Evolutionary conservation across 2,797 vertebrate genomes (phyloP).

Genomic region (Luscinia luscinia): DNA sequence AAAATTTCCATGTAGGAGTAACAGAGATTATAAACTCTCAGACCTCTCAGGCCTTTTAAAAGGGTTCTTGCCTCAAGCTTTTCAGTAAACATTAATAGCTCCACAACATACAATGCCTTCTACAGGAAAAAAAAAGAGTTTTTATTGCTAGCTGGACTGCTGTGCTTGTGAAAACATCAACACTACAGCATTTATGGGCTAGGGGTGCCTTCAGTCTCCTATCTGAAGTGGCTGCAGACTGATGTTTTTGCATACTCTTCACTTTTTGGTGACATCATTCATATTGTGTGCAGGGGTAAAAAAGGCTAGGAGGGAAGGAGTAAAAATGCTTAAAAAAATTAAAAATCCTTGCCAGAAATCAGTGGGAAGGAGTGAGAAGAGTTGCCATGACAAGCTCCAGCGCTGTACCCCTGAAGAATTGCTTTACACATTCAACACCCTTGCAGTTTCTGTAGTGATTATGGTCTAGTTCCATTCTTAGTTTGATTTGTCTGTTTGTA

Average conservation of each 20-base stretch:
- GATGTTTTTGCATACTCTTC: not conserved
- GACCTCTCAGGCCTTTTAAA: not conserved
- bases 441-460: constrained; percentile 43
- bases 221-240: not conserved
- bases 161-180: not conserved
- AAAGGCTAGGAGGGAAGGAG: constrained; percentile 44
- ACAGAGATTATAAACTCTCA: not conserved
- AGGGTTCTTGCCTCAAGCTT: not conserved
- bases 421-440: constrained; percentile 56
- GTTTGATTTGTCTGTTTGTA: not conserved
- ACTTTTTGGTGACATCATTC: not conserved
- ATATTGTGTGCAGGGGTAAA: not conserved
- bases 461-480: not conserved
- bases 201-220: not conserved
- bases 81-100: not conserved
- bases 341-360: constrained; percentile 65
- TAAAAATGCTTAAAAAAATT: constrained; percentile 14
- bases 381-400: constrained; percentile 75
- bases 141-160: not conserved
- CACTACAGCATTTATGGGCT: not conserved
- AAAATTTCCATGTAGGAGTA: not conserved
- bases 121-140: not conserved
- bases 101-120: not conserved
- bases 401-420: constrained; percentile 67
- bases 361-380: constrained; percentile 73